Conservation (phyloP, 2,888 invertebrate genomes). For the Piscicola geometra region DNA sequence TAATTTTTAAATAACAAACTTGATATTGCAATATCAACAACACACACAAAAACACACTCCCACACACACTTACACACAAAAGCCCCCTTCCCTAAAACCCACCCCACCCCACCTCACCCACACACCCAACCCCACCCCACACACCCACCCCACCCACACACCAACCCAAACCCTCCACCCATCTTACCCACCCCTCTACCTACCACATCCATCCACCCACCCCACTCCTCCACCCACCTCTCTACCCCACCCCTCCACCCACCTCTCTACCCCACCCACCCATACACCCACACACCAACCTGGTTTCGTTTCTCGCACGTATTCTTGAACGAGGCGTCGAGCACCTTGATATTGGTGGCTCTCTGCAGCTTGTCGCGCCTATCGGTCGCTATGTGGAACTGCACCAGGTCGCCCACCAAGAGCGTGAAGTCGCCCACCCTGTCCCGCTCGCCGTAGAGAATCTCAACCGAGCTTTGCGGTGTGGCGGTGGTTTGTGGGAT, state of each 20-base stretch:
- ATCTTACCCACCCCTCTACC: too few species aligned
- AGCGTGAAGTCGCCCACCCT: slow-evolving; percentile 73
- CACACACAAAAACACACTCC: too few species aligned
- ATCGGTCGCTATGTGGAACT: slow-evolving; percentile 91
- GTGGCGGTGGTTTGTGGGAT: too few species aligned
- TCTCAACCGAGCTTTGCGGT: slow-evolving; percentile 53
- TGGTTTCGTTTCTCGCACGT: slow-evolving; percentile 31
- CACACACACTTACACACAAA: too few species aligned
- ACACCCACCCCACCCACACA: too few species aligned
- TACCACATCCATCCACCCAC: too few species aligned
- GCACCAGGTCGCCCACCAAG: slow-evolving; percentile 86
- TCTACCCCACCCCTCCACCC: too few species aligned
- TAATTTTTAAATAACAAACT: neutral
- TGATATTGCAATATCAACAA: neutral
- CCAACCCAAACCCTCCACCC: too few species aligned
- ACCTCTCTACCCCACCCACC: neutral
- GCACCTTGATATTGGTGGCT: slow-evolving; percentile 77
- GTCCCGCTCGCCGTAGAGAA: slow-evolving; percentile 88
- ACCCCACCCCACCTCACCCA: too few species aligned
- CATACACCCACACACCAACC: neutral
- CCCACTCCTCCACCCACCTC: too few species aligned
- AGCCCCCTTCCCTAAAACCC: too few species aligned
- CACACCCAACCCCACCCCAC: too few species aligned
- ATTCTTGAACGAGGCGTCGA: slow-evolving; percentile 60
- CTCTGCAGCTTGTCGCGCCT: slow-evolving; percentile 86